Conservation (phyloP, 2,113 vertebrate species). For the Onychostoma macrolepis region DNA sequence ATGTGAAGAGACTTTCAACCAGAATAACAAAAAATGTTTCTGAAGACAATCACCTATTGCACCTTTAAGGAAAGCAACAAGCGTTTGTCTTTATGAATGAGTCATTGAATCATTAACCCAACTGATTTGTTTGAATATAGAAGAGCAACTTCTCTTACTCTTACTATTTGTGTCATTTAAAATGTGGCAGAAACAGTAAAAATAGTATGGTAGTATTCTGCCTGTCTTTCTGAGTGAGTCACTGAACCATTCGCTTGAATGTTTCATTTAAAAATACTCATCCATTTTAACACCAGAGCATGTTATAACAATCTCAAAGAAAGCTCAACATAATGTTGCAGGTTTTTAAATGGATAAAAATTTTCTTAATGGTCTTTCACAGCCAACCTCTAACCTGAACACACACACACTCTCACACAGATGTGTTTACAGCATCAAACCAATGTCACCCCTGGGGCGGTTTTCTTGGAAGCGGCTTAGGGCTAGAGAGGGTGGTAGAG, state of each 20-base stretch:
- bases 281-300: not conserved
- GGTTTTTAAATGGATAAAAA: not conserved
- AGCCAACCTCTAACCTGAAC: not conserved
- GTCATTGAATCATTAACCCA: too few species aligned
- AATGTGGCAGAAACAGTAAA: too few species aligned
- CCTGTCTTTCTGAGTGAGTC: too few species aligned
- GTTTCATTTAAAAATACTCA: not conserved
- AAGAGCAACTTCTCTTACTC: too few species aligned
- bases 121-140: too few species aligned
- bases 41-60: too few species aligned
- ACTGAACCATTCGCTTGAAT: not conserved
- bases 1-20: too few species aligned
- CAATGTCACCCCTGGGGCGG: slow-evolving; percentile 32
- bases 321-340: not conserved
- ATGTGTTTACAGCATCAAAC: slow-evolving; percentile 32
- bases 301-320: not conserved
- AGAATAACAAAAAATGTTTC: too few species aligned
- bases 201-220: too few species aligned
- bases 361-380: not conserved
- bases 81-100: too few species aligned
- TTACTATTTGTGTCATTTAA: too few species aligned
- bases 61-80: too few species aligned
- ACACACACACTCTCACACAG: not conserved
- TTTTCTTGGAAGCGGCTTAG: slow-evolving; percentile 1
- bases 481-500: not conserved